These are phyloP conservation scores for Drosophila borborema DNA, from an alignment of 2,888 invertebrate species.

Conservation along the genomic window DNA sequence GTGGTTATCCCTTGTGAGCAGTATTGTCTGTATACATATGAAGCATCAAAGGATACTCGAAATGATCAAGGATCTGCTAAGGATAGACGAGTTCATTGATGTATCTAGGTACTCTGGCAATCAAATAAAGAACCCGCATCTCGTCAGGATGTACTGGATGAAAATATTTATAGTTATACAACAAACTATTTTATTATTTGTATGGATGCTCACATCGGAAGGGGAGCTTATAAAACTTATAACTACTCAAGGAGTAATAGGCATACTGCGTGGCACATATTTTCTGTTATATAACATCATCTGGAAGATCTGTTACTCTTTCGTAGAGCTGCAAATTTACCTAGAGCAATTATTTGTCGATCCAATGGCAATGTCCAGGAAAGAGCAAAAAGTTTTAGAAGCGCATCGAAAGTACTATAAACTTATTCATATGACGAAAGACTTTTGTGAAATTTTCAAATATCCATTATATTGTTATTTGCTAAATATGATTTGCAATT, in stretches of 20 bases:
- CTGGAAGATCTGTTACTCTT: conserved; percentile 3
- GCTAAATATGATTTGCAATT: background rate
- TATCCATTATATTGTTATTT: background rate
- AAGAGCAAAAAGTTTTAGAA: background rate
- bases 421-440: conserved; percentile 9
- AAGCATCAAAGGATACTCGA: conserved; percentile 27
- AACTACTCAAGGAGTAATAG: too few species aligned
- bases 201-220: background rate
- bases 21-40: conserved; percentile 4
- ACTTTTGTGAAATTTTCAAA: conserved; percentile 19
- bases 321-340: background rate
- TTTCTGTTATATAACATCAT: conserved; percentile 5
- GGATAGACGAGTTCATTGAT: background rate
- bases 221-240: background rate
- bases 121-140: background rate
- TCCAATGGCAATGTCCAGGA: conserved; percentile 4
- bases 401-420: conserved; percentile 14
- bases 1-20: background rate
- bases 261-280: background rate
- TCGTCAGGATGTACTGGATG: background rate
- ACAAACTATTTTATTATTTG: rapidly evolving
- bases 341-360: conserved; percentile 8
- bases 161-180: background rate
- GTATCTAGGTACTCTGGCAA: background rate
- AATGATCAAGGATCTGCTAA: conserved; percentile 8